phyloP scores from a whole-genome alignment of 2,113 vertebrate species.

The Panthera leo region DNA sequence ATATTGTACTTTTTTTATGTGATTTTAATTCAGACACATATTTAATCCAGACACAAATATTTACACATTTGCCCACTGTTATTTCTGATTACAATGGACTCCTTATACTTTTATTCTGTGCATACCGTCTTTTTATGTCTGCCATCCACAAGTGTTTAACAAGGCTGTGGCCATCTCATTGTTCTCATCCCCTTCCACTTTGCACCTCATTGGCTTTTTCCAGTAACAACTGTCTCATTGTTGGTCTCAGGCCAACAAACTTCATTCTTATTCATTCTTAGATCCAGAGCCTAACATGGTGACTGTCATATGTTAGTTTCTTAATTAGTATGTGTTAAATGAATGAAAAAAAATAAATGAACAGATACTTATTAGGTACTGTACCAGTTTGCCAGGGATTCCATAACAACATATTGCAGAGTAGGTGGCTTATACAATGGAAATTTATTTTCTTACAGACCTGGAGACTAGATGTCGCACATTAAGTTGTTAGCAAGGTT shows the following conservation, averaged over 20 bases:
- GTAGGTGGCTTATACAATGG: not conserved
- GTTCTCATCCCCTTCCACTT: not conserved
- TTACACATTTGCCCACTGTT: not conserved
- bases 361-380: not conserved
- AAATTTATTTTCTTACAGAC: not conserved
- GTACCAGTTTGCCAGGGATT: not conserved
- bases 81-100: not conserved
- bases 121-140: not conserved
- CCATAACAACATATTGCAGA: not conserved
- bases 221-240: not conserved
- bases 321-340: not conserved
- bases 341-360: not conserved
- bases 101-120: not conserved
- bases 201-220: not conserved
- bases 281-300: not conserved
- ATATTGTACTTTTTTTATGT: not conserved
- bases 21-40: not conserved
- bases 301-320: not conserved
- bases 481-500: not conserved
- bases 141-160: not conserved
- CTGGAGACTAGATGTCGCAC: not conserved
- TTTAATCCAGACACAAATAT: not conserved
- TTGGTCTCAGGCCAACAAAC: not conserved
- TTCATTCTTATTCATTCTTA: not conserved
- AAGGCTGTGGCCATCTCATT: not conserved